A percentile compares a stretch with the other conserved stretches of the same genome.
Evolutionary conservation across 2,113 vertebrate genomes (phyloP).

Genomic region (Eudyptes chrysolophus): DNA sequence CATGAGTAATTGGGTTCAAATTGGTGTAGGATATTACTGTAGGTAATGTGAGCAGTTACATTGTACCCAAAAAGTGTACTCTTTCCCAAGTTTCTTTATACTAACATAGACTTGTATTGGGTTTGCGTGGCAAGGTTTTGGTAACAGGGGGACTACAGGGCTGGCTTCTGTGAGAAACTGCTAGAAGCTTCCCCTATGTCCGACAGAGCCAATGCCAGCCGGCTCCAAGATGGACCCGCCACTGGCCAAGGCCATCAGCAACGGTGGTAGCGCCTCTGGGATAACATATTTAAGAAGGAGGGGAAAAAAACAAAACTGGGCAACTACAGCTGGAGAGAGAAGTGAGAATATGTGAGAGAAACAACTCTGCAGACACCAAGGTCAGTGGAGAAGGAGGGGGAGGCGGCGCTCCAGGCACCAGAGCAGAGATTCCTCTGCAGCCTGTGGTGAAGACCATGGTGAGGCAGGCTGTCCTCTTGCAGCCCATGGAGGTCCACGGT

Average conservation of each 20-base stretch:
- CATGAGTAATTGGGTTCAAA: background rate
- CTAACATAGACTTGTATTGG: no score
- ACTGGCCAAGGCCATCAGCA: background rate
- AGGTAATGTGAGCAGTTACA: background rate
- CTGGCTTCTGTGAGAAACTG: background rate
- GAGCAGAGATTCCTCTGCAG: background rate
- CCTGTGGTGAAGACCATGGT: background rate
- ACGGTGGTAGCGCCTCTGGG: background rate
- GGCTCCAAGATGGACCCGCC: rapidly evolving
- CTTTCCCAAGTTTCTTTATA: background rate
- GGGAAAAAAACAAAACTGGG: background rate
- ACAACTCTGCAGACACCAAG: background rate
- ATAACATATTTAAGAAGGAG: background rate
- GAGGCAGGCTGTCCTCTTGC: background rate
- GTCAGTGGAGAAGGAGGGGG: background rate
- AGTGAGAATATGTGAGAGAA: background rate
- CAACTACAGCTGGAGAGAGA: background rate
- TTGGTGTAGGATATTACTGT: background rate
- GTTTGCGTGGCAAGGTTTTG: background rate
- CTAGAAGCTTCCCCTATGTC: background rate
- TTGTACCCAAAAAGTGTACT: background rate
- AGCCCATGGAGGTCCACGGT: background rate
- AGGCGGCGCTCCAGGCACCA: rapidly evolving
- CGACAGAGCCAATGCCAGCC: rapidly evolving
- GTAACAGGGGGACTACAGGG: background rate